These are phyloP conservation scores for Lycodopsis pacificus DNA, from an alignment of 2,797 vertebrate species.

Conservation along the genomic window DNA sequence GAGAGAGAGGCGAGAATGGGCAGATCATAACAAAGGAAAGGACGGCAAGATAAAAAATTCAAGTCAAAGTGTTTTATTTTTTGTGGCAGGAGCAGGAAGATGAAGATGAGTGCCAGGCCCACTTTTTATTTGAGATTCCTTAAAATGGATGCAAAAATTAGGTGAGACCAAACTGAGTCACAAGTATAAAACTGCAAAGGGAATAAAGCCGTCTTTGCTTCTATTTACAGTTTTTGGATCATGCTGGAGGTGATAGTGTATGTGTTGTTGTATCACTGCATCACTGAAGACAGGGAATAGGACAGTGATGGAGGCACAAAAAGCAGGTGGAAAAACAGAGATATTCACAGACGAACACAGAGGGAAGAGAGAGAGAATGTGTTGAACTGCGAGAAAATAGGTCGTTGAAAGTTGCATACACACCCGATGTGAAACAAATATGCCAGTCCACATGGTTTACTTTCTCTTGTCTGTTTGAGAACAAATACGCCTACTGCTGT, in stretches of 20 bases:
- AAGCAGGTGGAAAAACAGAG: not conserved
- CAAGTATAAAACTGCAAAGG: not conserved
- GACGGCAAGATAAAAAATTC: not conserved
- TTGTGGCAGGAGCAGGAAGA: not conserved
- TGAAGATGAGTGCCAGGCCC: not conserved
- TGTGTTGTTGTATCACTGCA: not conserved
- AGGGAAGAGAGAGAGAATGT: constrained; percentile 14
- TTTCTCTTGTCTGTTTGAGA: not conserved
- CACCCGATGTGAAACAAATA: constrained; percentile 4
- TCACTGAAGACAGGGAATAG: not conserved
- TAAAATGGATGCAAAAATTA: not conserved
- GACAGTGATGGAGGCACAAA: not conserved
- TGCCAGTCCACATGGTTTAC: not conserved
- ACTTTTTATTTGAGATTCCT: not conserved
- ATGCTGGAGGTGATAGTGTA: not conserved
- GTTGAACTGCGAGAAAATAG: constrained; percentile 24
- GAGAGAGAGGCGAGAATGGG: constrained; percentile 1
- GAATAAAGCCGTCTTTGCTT: constrained; percentile 5
- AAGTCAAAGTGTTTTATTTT: not conserved
- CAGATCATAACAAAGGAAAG: not conserved
- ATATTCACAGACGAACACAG: constrained; percentile 18
- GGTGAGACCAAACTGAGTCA: not conserved
- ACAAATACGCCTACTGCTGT: not conserved
- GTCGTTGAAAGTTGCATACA: constrained; percentile 4
- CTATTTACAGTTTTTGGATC: not conserved